These are phyloP conservation scores for Paraescarpia echinospica DNA, from an alignment of 1,140 invertebrate species.

Conservation along the genomic window DNA sequence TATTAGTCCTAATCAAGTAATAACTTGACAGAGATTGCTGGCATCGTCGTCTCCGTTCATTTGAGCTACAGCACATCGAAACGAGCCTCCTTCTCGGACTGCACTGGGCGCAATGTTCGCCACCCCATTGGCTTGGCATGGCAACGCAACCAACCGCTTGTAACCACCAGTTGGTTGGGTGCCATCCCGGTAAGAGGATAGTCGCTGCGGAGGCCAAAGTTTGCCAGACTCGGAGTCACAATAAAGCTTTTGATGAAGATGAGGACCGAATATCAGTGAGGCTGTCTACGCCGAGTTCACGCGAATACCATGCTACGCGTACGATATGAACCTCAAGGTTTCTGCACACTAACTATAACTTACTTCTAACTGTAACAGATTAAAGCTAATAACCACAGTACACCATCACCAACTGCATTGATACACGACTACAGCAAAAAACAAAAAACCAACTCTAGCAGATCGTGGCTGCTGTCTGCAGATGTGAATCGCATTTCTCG, in stretches of 20 bases:
- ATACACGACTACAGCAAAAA: not conserved
- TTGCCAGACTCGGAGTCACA: not conserved
- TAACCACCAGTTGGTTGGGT: not conserved
- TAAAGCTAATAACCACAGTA: slow-evolving; percentile 6
- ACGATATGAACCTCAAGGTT: not conserved
- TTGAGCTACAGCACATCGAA: not conserved
- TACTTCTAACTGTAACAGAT: slow-evolving; percentile 1
- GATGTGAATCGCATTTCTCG: not conserved
- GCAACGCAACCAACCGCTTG: not conserved
- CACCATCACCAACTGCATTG: slow-evolving; percentile 3
- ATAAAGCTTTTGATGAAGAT: not conserved
- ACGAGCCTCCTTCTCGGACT: not conserved
- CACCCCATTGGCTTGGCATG: not conserved
- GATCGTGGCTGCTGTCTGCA: not conserved
- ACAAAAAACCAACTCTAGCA: not conserved
- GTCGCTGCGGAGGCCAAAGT: not conserved
- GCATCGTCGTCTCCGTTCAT: not conserved
- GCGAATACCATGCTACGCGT: not conserved
- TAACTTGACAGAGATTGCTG: not conserved
- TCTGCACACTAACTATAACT: not conserved
- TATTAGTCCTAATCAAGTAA: not conserved
- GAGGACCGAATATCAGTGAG: not conserved
- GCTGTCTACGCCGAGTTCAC: not conserved
- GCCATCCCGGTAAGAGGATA: not conserved
- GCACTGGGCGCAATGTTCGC: not conserved